Evolutionary conservation across 2,113 vertebrate species (phyloP), one percentile per base, ranked within the genome.

Genomic region (Salvelinus alpinus): DNA sequence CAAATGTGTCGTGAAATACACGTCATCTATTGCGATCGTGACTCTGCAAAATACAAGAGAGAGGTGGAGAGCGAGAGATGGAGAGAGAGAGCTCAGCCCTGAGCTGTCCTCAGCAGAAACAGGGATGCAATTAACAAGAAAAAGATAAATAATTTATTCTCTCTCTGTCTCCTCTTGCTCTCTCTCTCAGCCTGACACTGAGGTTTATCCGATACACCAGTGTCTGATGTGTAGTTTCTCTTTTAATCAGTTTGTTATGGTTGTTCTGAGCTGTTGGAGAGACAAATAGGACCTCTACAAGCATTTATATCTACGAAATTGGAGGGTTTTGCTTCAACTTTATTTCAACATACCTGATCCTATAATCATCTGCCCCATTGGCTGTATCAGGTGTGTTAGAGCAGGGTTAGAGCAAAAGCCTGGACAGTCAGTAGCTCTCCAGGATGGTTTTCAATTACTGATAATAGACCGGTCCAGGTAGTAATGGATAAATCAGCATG

Each of bases 51-150:
- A 78, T 59, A 83, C 83, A 74, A 78, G 64, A 83, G 65, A 77
- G 60, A 75, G 73, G 59, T 6, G 38, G 8, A 38, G 27, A 25
- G 60, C 13, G 20, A 7, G 70, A 22, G 14, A 24, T 44, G 48
- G n/a, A 24, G 27, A 71, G 54, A 22, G 47, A 16, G 16, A 73
- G 78, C 86, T 81, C 74, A 75, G 83, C 78, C 68, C 79, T 91
- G 90, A 34, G 34, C 88, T 91, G 84, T 86, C 74, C 60, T 88
- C 88, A 90, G 91, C 83, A 88, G 78, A 90, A 91, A 85, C 79
- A 78, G 72, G 80, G 80, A 90, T 82, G 80, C 89, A 91, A 91
- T 90, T 88, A 85, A 83, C 79, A 85, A 51, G 29, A 83, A 85
- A 82, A 77, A 88, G 82, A 88, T 81, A 81, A 25, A 64, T 72